phyloP scores from a whole-genome alignment of 2,888 invertebrate species.

The Philaethria dido region DNA sequence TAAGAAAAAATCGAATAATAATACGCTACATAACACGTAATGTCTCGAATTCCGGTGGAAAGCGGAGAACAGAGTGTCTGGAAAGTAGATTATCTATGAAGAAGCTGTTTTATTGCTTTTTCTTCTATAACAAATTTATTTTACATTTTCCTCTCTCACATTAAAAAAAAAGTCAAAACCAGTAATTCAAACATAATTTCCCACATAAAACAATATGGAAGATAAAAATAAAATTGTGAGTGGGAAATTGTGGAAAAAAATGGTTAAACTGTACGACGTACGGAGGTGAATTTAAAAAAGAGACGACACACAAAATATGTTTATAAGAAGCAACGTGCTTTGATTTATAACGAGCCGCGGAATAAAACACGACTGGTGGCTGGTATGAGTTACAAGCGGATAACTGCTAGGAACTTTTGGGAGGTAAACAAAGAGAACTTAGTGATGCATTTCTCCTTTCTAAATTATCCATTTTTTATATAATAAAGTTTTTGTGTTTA shows the following conservation, averaged over 20 bases:
- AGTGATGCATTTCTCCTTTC: too few relatives aligned
- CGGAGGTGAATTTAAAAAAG: slow-evolving; percentile 68
- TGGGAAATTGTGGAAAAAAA: slow-evolving; percentile 48
- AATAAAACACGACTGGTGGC: slow-evolving; percentile 52
- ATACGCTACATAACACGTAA: too few relatives aligned
- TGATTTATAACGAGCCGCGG: slow-evolving; percentile 74
- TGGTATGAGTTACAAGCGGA: slow-evolving; percentile 40
- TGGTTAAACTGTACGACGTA: slow-evolving; percentile 53
- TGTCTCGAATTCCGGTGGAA: too few relatives aligned
- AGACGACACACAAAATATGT: slow-evolving; percentile 76
- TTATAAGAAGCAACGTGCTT: slow-evolving; percentile 76
- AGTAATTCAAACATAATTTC: background rate
- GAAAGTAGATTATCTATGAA: too few relatives aligned
- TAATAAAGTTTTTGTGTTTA: too few relatives aligned
- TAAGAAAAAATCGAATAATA: too few relatives aligned
- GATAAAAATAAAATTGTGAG: background rate
- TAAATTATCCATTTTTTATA: too few relatives aligned
- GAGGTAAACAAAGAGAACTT: too few relatives aligned
- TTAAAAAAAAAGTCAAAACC: background rate
- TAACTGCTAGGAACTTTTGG: slow-evolving; percentile 39
- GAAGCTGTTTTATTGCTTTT: too few relatives aligned
- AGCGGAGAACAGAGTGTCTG: too few relatives aligned
- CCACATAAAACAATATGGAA: background rate
- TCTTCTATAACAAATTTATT: too few relatives aligned
- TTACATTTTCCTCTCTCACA: too few relatives aligned